These are phyloP conservation scores for Channallabes apus DNA, from an alignment of 2,797 vertebrate species.

Conservation along the genomic window DNA sequence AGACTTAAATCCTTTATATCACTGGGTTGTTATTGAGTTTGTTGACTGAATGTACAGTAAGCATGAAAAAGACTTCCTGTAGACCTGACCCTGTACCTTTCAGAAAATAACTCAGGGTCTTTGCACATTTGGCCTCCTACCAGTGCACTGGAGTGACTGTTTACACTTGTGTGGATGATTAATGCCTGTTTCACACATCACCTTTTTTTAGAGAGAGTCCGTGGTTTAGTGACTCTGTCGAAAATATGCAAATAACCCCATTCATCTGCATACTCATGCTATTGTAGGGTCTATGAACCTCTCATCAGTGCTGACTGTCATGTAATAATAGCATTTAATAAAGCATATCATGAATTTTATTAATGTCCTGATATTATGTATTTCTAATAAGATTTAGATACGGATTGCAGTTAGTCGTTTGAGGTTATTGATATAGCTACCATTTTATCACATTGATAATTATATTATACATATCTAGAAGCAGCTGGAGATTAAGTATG, in stretches of 20 bases:
- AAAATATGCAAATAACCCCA: constrained; percentile 46
- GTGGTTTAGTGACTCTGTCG: constrained; percentile 46
- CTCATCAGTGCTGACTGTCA: constrained; percentile 10
- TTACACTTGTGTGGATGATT: constrained; percentile 46
- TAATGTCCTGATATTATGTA: constrained; percentile 18
- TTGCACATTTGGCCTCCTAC: constrained; percentile 26
- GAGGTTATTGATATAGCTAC: not conserved
- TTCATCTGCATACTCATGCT: constrained; percentile 16
- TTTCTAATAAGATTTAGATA: constrained; percentile 10
- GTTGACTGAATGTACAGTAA: not conserved
- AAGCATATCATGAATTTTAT: constrained; percentile 21
- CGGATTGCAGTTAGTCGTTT: not conserved
- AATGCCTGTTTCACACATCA: constrained; percentile 30
- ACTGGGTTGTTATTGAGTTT: constrained; percentile 11
- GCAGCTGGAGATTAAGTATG: not conserved
- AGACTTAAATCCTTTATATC: not conserved
- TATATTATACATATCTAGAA: constrained; percentile 6
- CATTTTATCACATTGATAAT: constrained; percentile 1
- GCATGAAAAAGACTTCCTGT: constrained; percentile 7
- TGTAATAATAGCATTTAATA: constrained; percentile 39
- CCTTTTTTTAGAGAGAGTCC: constrained; percentile 20
- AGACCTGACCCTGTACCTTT: not conserved
- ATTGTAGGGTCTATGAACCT: constrained; percentile 20
- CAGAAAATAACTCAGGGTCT: constrained; percentile 29
- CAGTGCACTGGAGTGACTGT: constrained; percentile 17